Evolutionary conservation across 1,140 invertebrate species (phyloP), one percentile per base, ranked within the genome.

Genomic region (Schlechtendalia chinensis): DNA sequence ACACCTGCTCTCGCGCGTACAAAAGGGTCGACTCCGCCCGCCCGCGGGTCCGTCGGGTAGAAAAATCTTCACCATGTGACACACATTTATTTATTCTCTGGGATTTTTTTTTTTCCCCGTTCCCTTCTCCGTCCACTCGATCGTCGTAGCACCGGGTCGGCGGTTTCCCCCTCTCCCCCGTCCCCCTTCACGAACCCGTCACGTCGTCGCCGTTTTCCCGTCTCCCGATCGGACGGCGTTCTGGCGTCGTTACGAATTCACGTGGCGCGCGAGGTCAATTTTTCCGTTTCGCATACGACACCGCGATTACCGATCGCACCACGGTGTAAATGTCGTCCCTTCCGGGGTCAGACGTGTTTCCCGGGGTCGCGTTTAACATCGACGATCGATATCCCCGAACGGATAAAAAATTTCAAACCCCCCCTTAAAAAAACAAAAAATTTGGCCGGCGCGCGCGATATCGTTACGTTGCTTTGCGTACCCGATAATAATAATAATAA

Each of bases 1-100:
- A 71, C 67, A 71, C 67, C 67, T 71, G 67, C 67, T 53, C 67
- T 11, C 45, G 50, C 67, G 53, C 47, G 50, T 11, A 71, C 67
- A 71, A 71, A 71, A 71, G 67, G 67, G 74, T 61, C 74, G n/a
- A 11, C 19, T 1, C 19, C 65, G 24, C 65, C 54, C 10, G 5
- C 8, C 22, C n/a, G n/a, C 5, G 6, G 39, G 39, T 10, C 1
- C 24, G 27, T 11, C 29, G 50, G 50, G 69, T 17, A 72, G 50
- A 72, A 54, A 53, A 72, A 72, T 72, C 50, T 72, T 32, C 24
- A 29, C 24, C 5, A 75, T 17, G 59, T 58, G 54, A 75, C 54
- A 75, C 29, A 75, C 59, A 50, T 75, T 59, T 75, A 16, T n/a
- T 39, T 8, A 39, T 58, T 24, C 16, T 74, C 11, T 54, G 6